A percentile compares a stretch with the other conserved stretches of the same genome.
These are phyloP conservation scores for Adelges cooleyi DNA, from an alignment of 1,140 invertebrate species.

Conservation along the genomic window DNA sequence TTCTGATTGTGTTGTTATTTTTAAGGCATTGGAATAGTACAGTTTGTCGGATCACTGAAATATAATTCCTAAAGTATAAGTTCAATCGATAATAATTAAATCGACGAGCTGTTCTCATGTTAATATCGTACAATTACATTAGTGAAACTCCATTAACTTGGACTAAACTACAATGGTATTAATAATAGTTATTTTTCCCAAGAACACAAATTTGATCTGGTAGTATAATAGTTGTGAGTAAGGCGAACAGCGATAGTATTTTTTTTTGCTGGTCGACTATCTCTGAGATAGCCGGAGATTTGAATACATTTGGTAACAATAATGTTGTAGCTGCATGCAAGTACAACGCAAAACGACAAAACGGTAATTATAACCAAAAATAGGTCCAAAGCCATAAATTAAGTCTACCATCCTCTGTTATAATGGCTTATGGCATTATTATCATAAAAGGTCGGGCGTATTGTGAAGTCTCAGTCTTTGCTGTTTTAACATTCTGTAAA, in stretches of 20 bases:
- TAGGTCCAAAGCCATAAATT: conserved; percentile 2
- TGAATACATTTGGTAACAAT: background rate
- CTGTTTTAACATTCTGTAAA: background rate
- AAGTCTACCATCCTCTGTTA: background rate
- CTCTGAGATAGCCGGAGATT: background rate
- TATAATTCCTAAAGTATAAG: too few relatives aligned
- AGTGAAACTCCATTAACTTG: too few relatives aligned
- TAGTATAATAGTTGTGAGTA: too few relatives aligned
- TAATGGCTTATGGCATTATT: conserved; percentile 14
- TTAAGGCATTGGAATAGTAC: too few relatives aligned
- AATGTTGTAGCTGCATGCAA: background rate
- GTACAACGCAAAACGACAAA: background rate
- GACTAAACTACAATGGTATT: too few relatives aligned
- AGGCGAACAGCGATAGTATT: background rate
- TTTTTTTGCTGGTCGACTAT: background rate
- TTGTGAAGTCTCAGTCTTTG: background rate
- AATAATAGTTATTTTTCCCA: too few relatives aligned
- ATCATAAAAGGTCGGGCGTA: background rate
- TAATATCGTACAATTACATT: too few relatives aligned
- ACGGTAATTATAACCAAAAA: conserved; percentile 19
- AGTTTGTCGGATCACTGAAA: too few relatives aligned
- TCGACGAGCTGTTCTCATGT: too few relatives aligned
- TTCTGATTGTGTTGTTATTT: too few relatives aligned
- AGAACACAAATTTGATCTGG: too few relatives aligned
- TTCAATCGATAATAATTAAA: too few relatives aligned